Evolutionary conservation across 2,888 invertebrate genomes (phyloP).

Genomic region (Smittia aterrima): DNA sequence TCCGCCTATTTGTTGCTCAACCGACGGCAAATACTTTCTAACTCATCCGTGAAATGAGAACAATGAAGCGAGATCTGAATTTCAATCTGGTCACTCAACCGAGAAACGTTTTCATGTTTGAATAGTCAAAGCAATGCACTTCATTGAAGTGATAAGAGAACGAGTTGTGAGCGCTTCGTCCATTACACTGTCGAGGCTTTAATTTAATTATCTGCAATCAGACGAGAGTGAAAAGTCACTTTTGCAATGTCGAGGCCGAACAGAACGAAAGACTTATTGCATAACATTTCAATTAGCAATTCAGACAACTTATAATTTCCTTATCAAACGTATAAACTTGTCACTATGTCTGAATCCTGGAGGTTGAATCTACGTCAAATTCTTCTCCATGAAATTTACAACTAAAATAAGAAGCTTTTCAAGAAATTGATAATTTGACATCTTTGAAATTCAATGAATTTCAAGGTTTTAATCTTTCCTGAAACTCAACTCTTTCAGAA

Average conservation of each 20-base stretch:
- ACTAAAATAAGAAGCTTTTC: no score
- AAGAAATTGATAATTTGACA: no score
- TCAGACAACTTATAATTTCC: slow-evolving; percentile 19
- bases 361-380: neutral
- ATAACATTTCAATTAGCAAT: neutral
- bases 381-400: no score
- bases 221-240: neutral
- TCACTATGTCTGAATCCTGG: neutral
- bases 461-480: no score
- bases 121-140: no score
- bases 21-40: neutral
- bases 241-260: neutral
- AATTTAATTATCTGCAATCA: slow-evolving; percentile 1
- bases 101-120: neutral
- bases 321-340: slow-evolving; percentile 29
- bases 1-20: neutral
- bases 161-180: neutral
- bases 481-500: no score
- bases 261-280: neutral
- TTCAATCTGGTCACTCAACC: neutral
- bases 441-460: no score
- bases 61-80: neutral
- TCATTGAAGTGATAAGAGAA: neutral
- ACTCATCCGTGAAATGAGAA: neutral
- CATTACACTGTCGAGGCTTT: neutral